A percentile compares a stretch with the other conserved stretches of the same genome.
Evolutionary conservation across 1,140 invertebrate species (phyloP).

Genomic region (Andricus grossulariae): DNA sequence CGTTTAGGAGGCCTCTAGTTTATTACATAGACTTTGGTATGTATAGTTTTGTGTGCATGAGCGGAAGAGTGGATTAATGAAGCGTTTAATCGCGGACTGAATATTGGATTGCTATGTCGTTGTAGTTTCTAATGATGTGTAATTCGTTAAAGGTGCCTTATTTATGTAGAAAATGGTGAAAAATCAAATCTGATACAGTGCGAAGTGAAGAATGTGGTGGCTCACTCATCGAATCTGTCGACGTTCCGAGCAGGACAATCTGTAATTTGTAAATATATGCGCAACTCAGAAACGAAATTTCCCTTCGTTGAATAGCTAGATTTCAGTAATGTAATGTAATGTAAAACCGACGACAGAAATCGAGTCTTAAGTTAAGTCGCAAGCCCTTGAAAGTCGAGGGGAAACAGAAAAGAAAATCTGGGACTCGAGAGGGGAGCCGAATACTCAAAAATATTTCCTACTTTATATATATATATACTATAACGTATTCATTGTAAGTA

Average conservation of each 20-base stretch:
- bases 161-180: slow-evolving; percentile 64
- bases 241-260: slow-evolving; percentile 64
- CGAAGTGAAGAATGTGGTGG: slow-evolving; percentile 42
- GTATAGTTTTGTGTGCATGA: slow-evolving; percentile 32
- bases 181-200: slow-evolving; percentile 57
- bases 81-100: slow-evolving; percentile 55
- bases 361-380: slow-evolving; percentile 10
- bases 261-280: slow-evolving; percentile 65
- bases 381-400: slow-evolving; percentile 23
- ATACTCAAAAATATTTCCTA: slow-evolving; percentile 74
- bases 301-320: slow-evolving; percentile 52
- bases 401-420: slow-evolving; percentile 28
- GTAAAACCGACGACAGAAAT: slow-evolving; percentile 8
- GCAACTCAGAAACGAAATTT: slow-evolving; percentile 33
- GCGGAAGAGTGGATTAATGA: slow-evolving; percentile 49
- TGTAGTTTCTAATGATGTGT: slow-evolving; percentile 50
- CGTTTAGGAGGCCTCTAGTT: not conserved
- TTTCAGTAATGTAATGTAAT: slow-evolving; percentile 47
- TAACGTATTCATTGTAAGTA: slow-evolving; percentile 56
- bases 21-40: slow-evolving; percentile 48
- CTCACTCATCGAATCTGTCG: slow-evolving; percentile 30
- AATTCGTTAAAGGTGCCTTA: slow-evolving; percentile 77
- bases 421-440: slow-evolving; percentile 56
- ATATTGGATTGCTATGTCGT: slow-evolving; percentile 30
- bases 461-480: slow-evolving; percentile 67